Percentiles rank a stretch among this genome's conserved stretches.
These are phyloP conservation scores for Brachirus orientalis DNA, from an alignment of 2,113 vertebrate genomes.

Conservation along the genomic window DNA sequence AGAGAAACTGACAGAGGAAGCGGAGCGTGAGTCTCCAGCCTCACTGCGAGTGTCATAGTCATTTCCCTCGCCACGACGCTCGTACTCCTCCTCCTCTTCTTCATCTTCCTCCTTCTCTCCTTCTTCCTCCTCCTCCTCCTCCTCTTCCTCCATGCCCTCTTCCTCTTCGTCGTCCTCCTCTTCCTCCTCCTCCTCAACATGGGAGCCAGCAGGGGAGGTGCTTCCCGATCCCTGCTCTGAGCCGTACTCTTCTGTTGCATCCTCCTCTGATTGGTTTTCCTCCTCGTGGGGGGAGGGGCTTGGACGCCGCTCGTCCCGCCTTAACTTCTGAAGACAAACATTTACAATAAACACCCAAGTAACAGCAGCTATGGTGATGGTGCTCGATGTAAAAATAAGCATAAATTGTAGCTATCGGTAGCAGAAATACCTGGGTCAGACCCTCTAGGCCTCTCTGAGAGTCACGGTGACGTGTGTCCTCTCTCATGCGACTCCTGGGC, in stretches of 20 bases:
- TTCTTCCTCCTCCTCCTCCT: conserved; percentile 85
- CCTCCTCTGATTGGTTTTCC: conserved; percentile 84
- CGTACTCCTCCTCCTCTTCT: conserved; percentile 89
- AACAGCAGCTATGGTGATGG: neutral
- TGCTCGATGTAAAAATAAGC: too few relatives aligned
- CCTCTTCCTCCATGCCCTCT: conserved; percentile 72
- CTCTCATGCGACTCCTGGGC: conserved; percentile 31
- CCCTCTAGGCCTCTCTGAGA: conserved; percentile 46
- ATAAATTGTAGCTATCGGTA: too few relatives aligned
- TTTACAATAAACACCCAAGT: neutral
- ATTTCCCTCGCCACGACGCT: conserved; percentile 83
- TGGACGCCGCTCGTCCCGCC: conserved; percentile 77
- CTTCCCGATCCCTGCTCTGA: conserved; percentile 91
- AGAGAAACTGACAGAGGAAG: conserved; percentile 93
- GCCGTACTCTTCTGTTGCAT: conserved; percentile 81
- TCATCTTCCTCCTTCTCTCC: conserved; percentile 86
- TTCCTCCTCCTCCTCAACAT: conserved; percentile 80
- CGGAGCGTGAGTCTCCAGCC: conserved; percentile 93
- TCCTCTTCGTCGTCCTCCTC: conserved; percentile 76
- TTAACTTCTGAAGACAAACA: conserved; percentile 81
- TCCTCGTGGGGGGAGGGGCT: conserved; percentile 90
- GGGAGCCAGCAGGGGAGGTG: conserved; percentile 87
- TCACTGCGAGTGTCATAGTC: conserved; percentile 97
- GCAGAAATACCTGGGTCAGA: conserved; percentile 47
- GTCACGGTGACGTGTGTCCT: conserved; percentile 27